Conservation (phyloP, 2,113 vertebrate species). For the Plecotus auritus region DNA sequence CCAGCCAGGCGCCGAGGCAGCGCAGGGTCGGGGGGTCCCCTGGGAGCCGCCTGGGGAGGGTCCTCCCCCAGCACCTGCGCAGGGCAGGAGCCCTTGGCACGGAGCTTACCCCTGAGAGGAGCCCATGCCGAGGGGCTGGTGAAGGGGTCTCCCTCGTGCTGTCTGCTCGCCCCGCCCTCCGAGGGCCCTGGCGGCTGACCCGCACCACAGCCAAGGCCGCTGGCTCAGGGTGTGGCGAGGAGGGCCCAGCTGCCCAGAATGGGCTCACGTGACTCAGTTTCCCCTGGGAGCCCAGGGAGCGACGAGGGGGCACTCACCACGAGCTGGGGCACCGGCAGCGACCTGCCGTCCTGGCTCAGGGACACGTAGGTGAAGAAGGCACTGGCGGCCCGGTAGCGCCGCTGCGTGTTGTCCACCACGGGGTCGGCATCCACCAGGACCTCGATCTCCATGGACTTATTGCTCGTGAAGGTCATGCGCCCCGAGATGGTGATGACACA, state of each 20-base stretch:
- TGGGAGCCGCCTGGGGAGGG: too few relatives aligned
- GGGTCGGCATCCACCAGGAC: conserved; percentile 92
- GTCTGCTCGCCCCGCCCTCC: accelerated
- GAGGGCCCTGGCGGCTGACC: accelerated
- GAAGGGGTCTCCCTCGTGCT: not conserved
- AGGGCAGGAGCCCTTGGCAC: not conserved
- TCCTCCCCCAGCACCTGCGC: accelerated
- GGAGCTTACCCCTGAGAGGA: accelerated
- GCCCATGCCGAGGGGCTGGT: accelerated
- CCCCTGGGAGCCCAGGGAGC: accelerated
- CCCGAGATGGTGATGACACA: conserved; percentile 93
- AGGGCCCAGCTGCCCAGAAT: not conserved
- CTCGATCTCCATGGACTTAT: conserved; percentile 97
- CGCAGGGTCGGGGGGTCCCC: not conserved
- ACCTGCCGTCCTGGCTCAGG: conserved; percentile 89
- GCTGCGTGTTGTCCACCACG: conserved; percentile 80
- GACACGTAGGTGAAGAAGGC: conserved; percentile 97
- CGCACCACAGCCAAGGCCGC: not conserved
- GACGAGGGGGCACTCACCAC: conserved; percentile 82
- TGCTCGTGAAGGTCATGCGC: conserved; percentile 94
- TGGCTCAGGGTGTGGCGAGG: not conserved
- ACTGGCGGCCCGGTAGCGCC: conserved; percentile 89
- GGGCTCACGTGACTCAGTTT: accelerated
- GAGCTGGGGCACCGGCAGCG: conserved; percentile 87
- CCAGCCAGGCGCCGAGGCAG: not conserved